phyloP scores from a whole-genome alignment of 2,113 vertebrate genomes.

The Lanius collurio region DNA sequence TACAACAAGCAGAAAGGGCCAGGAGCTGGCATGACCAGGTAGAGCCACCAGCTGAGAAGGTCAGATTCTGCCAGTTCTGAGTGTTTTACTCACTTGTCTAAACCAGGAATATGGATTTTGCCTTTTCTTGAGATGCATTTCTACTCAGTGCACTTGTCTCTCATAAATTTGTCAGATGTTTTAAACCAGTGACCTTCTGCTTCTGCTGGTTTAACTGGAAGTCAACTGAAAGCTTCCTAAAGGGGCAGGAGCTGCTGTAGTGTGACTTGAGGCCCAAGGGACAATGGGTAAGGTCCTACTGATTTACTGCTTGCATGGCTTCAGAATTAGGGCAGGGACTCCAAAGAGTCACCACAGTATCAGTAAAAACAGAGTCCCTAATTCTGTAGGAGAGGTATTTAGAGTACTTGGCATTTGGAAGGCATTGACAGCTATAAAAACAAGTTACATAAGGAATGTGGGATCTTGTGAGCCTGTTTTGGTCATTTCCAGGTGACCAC shows the following conservation, averaged over 20 bases:
- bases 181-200: background rate
- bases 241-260: background rate
- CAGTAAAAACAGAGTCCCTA: background rate
- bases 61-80: background rate
- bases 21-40: background rate
- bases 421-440: background rate
- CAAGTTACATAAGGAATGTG: background rate
- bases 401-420: background rate
- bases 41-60: background rate
- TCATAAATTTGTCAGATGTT: background rate
- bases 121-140: background rate
- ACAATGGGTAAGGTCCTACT: background rate
- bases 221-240: background rate
- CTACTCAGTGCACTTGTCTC: background rate
- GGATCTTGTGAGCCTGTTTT: background rate
- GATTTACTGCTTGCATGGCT: background rate
- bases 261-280: background rate
- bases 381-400: background rate
- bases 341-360: background rate
- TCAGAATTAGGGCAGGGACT: background rate
- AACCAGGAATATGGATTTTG: background rate
- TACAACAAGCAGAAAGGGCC: background rate
- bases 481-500: background rate
- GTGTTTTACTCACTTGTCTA: background rate
- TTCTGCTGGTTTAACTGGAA: background rate